Evolutionary conservation across 2,113 vertebrate genomes (phyloP).

Genomic region (Rousettus leschenaultii): DNA sequence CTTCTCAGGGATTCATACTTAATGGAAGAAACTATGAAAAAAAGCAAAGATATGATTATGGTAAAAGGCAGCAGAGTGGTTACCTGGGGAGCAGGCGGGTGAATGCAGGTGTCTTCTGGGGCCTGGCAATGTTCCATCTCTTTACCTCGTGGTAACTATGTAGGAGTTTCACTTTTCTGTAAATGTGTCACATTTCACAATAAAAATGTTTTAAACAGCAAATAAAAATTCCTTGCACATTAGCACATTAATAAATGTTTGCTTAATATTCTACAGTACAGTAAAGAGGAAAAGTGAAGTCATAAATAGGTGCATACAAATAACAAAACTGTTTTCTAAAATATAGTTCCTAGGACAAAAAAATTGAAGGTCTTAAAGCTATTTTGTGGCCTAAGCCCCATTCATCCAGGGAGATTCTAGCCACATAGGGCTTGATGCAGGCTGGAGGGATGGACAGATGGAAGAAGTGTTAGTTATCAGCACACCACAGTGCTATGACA

Average conservation of each 20-base stretch:
- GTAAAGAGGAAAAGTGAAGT: background rate
- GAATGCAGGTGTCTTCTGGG: background rate
- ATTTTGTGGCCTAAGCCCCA: background rate
- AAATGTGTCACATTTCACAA: background rate
- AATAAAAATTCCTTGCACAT: background rate
- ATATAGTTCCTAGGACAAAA: background rate
- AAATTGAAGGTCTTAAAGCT: background rate
- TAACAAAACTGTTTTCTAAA: background rate
- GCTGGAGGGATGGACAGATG: background rate
- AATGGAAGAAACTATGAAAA: background rate
- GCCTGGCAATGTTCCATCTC: background rate
- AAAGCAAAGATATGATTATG: background rate
- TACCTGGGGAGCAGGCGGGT: background rate
- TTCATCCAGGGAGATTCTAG: background rate
- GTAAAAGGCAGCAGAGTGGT: background rate
- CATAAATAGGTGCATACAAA: background rate
- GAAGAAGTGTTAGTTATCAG: no score
- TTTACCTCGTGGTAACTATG: background rate
- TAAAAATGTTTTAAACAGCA: background rate
- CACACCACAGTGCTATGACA: no score
- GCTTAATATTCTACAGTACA: background rate
- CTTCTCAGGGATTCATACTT: background rate
- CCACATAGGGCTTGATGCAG: background rate
- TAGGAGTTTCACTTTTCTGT: background rate
- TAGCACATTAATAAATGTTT: background rate